These are phyloP conservation scores for Solenopsis invicta DNA, from an alignment of 1,140 invertebrate genomes.

Conservation along the genomic window DNA sequence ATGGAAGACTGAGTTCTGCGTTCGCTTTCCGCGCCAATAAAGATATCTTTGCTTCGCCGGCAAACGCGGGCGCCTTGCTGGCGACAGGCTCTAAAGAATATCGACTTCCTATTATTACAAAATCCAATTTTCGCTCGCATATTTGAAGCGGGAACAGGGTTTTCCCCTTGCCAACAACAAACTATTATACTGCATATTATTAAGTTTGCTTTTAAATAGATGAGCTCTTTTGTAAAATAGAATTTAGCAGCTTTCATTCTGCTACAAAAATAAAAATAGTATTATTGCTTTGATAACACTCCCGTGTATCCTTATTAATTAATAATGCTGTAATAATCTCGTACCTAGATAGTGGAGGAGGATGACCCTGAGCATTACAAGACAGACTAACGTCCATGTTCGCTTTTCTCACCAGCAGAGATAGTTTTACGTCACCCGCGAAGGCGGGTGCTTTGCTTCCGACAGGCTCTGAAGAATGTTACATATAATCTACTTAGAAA, in stretches of 20 bases:
- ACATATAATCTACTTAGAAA: conserved; percentile 46
- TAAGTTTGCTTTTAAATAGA: conserved; percentile 4
- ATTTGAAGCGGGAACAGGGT: conserved; percentile 53
- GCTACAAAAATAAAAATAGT: not conserved
- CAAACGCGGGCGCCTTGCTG: conserved; percentile 82
- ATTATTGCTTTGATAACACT: not conserved
- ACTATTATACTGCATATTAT: not conserved
- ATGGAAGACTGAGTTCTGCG: conserved; percentile 88
- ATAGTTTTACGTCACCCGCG: conserved; percentile 80
- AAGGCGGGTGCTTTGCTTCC: conserved; percentile 82
- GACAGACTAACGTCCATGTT: conserved; percentile 88
- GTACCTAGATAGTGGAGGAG: conserved; percentile 91
- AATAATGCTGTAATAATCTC: conserved; percentile 56
- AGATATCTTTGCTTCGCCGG: conserved; percentile 81
- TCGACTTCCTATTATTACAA: conserved; percentile 85
- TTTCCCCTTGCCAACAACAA: conserved; percentile 1
- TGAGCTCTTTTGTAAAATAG: not conserved
- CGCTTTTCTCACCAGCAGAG: conserved; percentile 79
- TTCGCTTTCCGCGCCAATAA: conserved; percentile 80
- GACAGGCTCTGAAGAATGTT: conserved; percentile 83
- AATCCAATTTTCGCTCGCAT: not conserved
- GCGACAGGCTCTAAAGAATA: conserved; percentile 84
- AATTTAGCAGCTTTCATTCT: not conserved
- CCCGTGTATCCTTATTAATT: conserved; percentile 6
- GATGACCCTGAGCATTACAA: conserved; percentile 91